Percentiles rank a stretch among this genome's conserved stretches.
phyloP scores from a whole-genome alignment of 2,797 vertebrate genomes.

The Champsocephalus gunnari region DNA sequence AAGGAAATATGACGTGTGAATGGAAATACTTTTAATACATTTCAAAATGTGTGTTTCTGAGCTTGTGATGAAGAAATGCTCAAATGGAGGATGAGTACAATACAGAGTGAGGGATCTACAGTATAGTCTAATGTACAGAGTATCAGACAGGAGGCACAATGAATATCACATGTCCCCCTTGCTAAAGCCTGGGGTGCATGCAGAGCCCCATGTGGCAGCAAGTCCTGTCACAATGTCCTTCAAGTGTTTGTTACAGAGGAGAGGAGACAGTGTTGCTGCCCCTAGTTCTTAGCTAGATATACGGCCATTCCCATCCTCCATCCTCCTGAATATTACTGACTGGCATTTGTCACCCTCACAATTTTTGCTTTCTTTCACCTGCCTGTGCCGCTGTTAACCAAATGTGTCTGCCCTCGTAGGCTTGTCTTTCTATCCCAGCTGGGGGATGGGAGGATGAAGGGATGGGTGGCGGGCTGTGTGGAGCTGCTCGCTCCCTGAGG shows the following conservation, averaged over 20 bases:
- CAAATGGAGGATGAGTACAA: not conserved
- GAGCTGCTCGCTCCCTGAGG: constrained; percentile 72
- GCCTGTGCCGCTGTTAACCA: constrained; percentile 41
- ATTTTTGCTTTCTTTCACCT: constrained; percentile 39
- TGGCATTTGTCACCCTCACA: constrained; percentile 1
- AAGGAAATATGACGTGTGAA: too few relatives aligned
- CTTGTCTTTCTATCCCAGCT: constrained; percentile 58
- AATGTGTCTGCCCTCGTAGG: constrained; percentile 34
- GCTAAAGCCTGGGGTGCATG: constrained; percentile 23
- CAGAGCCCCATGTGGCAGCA: constrained; percentile 7
- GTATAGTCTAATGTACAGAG: not conserved
- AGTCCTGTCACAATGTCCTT: constrained; percentile 28
- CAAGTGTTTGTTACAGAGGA: constrained; percentile 7
- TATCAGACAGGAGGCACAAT: not conserved
- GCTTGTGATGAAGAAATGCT: not conserved
- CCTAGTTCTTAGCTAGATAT: constrained; percentile 1
- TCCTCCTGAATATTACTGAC: not conserved
- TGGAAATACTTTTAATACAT: not conserved
- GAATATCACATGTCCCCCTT: not conserved
- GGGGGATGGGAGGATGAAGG: constrained; percentile 59
- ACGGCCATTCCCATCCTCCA: not conserved
- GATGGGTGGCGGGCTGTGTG: constrained; percentile 55
- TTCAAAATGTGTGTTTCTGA: constrained; percentile 7
- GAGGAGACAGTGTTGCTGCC: not conserved
- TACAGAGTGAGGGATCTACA: not conserved